Evolutionary conservation across 2,113 vertebrate genomes (phyloP).

Genomic region (Clupea harengus): DNA sequence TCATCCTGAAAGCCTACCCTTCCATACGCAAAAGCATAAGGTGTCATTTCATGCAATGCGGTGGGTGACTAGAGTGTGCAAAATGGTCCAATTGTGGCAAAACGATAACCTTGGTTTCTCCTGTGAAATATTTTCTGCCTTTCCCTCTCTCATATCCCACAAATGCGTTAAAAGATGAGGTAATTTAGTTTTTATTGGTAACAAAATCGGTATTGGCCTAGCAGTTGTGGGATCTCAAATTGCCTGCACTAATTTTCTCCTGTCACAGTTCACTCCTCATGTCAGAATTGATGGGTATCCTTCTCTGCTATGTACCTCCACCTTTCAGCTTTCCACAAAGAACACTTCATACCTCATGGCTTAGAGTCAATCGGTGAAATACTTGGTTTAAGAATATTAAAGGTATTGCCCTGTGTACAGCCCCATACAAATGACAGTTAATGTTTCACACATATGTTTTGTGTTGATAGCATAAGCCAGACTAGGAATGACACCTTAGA

Average conservation of each 20-base stretch:
- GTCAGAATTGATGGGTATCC: no score
- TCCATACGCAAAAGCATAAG: background rate
- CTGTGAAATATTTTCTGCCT: background rate
- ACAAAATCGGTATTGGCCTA: no score
- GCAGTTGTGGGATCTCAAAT: no score
- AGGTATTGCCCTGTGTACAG: background rate
- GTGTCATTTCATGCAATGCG: no score
- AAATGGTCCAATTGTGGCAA: background rate
- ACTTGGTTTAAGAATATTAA: background rate
- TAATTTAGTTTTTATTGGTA: background rate
- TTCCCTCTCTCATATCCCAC: background rate
- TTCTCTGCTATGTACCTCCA: no score
- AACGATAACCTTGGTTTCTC: background rate
- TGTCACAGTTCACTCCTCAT: no score
- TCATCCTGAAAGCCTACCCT: background rate
- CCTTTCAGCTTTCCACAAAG: no score
- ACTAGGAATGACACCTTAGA: background rate
- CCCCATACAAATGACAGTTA: background rate
- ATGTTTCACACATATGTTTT: background rate
- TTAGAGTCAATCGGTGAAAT: background rate
- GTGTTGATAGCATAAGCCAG: background rate
- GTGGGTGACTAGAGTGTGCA: no score
- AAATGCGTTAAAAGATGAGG: background rate
- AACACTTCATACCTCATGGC: background rate
- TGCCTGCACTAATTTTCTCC: no score